A percentile compares a stretch with the other conserved stretches of the same genome.
Conservation (phyloP, 2,888 invertebrate genomes). For the Ichneumon xanthorius region DNA sequence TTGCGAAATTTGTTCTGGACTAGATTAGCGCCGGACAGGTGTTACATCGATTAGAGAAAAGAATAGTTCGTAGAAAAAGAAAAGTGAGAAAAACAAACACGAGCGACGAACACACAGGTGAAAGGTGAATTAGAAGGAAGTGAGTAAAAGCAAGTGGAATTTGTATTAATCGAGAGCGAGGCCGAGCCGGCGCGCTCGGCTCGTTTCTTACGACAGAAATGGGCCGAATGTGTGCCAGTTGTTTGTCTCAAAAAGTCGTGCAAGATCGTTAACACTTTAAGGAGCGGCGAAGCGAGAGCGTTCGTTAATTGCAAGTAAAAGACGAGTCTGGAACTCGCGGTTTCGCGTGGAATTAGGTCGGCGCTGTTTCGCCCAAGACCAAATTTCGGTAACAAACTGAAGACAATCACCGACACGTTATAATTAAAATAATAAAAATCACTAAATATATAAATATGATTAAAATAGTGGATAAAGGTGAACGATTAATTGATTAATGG, state of each 20-base stretch:
- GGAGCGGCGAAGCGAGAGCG: constrained; percentile 36
- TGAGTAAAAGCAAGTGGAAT: constrained; percentile 55
- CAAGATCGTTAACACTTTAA: constrained; percentile 57
- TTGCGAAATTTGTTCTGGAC: constrained; percentile 23
- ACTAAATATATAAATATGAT: too few relatives aligned
- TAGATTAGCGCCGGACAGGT: not conserved
- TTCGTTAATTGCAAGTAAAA: constrained; percentile 49
- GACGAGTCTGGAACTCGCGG: constrained; percentile 23
- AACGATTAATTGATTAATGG: too few relatives aligned
- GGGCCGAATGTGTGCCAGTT: constrained; percentile 53
- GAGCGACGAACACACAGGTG: constrained; percentile 28
- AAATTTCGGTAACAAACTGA: too few relatives aligned
- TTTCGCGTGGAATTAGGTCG: too few relatives aligned
- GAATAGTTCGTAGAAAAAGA: not conserved
- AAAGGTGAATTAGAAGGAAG: constrained; percentile 63
- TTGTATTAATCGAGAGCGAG: constrained; percentile 66
- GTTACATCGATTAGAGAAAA: constrained; percentile 27
- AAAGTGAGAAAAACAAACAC: constrained; percentile 4
- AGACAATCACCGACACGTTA: too few relatives aligned
- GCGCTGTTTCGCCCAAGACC: too few relatives aligned
- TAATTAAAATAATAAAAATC: too few relatives aligned
- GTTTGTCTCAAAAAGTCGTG: constrained; percentile 43
- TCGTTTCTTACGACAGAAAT: constrained; percentile 62
- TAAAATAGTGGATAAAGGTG: too few relatives aligned
- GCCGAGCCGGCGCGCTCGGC: constrained; percentile 26